phyloP scores from a whole-genome alignment of 2,888 invertebrate genomes.

The Drosophila picticornis region DNA sequence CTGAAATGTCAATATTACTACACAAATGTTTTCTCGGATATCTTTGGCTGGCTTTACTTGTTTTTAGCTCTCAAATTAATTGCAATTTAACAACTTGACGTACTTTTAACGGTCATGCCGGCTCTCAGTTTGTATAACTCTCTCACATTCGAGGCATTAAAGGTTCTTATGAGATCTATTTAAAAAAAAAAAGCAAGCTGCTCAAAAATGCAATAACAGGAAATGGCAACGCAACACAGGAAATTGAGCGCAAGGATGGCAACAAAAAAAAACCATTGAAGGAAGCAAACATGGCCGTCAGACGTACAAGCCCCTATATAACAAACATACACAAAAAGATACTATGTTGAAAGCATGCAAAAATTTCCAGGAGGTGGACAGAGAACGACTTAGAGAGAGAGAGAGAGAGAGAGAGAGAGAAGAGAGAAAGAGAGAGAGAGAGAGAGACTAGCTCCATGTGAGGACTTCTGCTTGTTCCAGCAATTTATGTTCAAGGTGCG shows the following conservation, averaged over 20 bases:
- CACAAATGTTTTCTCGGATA: background rate
- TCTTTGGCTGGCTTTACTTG: background rate
- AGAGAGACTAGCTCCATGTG: constrained; percentile 1
- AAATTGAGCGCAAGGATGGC: constrained; percentile 73
- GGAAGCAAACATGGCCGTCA: constrained; percentile 75
- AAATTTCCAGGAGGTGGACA: constrained; percentile 29
- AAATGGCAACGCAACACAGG: constrained; percentile 78
- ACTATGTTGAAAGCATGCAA: constrained; percentile 55
- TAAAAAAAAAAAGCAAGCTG: constrained; percentile 48
- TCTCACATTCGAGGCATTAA: constrained; percentile 17
- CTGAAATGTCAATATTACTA: no score
- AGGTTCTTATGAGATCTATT: constrained; percentile 41
- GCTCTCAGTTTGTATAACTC: constrained; percentile 23
- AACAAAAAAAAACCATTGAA: constrained; percentile 34
- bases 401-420: no score
- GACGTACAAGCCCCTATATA: constrained; percentile 4
- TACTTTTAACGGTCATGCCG: constrained; percentile 34
- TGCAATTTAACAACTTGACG: constrained; percentile 69
- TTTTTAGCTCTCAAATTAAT: constrained; percentile 56
- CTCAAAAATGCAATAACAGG: constrained; percentile 79
- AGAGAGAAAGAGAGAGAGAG: background rate
- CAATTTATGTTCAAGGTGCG: constrained; percentile 78
- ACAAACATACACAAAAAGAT: constrained; percentile 15
- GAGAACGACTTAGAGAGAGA: background rate
- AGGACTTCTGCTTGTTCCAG: constrained; percentile 41